phyloP scores from a whole-genome alignment of 2,113 vertebrate species.

The Fulica atra region DNA sequence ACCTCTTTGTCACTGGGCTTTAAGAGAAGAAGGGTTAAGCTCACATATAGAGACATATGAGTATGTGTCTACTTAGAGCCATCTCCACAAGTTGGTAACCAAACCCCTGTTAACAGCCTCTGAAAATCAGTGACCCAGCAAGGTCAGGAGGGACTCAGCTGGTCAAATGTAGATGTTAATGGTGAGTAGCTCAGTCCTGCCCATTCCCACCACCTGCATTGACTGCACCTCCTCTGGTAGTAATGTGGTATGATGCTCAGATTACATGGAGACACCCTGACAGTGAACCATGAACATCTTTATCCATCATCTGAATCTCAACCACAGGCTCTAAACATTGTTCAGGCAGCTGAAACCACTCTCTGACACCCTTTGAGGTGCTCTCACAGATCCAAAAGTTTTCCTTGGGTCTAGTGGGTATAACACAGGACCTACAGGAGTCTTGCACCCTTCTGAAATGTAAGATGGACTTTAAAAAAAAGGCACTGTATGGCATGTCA shows the following conservation, averaged over 20 bases:
- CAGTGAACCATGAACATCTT: background rate
- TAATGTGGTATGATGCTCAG: background rate
- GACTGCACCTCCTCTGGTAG: background rate
- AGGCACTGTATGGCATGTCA: background rate
- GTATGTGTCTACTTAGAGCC: background rate
- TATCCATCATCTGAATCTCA: background rate
- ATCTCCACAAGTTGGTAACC: background rate
- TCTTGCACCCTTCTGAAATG: background rate
- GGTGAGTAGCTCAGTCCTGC: background rate
- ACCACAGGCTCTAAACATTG: background rate
- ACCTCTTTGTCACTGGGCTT: background rate
- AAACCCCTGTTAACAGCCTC: background rate
- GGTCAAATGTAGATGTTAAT: background rate
- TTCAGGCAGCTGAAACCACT: background rate
- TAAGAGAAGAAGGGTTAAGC: background rate
- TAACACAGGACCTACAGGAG: background rate
- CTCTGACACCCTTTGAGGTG: background rate
- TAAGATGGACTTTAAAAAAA: background rate
- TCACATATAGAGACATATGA: background rate
- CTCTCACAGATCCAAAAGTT: background rate
- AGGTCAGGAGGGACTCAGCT: background rate
- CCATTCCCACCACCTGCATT: background rate
- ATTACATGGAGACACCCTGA: background rate
- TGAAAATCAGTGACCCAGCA: background rate
- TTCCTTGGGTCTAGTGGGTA: background rate